Evolutionary conservation across 1,140 invertebrate genomes (phyloP).

Genomic region (Arctopsyche grandis): DNA sequence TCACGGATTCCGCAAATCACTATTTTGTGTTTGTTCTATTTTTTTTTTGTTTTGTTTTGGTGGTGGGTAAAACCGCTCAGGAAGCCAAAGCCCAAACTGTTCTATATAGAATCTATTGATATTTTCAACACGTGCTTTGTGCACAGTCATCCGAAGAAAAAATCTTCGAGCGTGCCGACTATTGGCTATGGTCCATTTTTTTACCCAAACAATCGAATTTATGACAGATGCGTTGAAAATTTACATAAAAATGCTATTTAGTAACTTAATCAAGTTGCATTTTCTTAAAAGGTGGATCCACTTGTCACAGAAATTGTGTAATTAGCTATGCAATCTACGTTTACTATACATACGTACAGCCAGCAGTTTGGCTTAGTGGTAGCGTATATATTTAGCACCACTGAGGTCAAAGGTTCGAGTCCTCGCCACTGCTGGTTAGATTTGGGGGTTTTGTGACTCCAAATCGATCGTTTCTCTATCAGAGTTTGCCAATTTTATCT

Average conservation of each 20-base stretch:
- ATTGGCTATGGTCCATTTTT: conserved; percentile 2
- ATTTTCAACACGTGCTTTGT: conserved; percentile 23
- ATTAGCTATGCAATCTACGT: too few species aligned
- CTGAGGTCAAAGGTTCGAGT: too few species aligned
- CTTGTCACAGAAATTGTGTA: too few species aligned
- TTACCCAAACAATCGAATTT: background rate
- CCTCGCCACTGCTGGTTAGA: too few species aligned
- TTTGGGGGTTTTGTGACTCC: too few species aligned
- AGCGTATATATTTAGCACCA: too few species aligned
- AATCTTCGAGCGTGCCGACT: background rate
- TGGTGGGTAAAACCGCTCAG: conserved; percentile 27
- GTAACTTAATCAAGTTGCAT: too few species aligned
- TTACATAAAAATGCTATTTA: background rate
- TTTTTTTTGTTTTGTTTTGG: background rate
- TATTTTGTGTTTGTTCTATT: conserved; percentile 9
- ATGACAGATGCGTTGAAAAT: background rate
- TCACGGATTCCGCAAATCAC: conserved; percentile 11
- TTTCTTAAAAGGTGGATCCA: too few species aligned
- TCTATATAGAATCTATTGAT: conserved; percentile 13
- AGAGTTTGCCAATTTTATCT: too few species aligned
- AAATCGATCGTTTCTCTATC: too few species aligned
- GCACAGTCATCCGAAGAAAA: conserved; percentile 33
- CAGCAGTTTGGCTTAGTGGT: too few species aligned
- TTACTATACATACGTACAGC: too few species aligned
- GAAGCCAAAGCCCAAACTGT: conserved; percentile 17